Evolutionary conservation across 2,797 vertebrate genomes (phyloP), one percentile per base, ranked within the genome.

Genomic region (Tenualosa ilisha): DNA sequence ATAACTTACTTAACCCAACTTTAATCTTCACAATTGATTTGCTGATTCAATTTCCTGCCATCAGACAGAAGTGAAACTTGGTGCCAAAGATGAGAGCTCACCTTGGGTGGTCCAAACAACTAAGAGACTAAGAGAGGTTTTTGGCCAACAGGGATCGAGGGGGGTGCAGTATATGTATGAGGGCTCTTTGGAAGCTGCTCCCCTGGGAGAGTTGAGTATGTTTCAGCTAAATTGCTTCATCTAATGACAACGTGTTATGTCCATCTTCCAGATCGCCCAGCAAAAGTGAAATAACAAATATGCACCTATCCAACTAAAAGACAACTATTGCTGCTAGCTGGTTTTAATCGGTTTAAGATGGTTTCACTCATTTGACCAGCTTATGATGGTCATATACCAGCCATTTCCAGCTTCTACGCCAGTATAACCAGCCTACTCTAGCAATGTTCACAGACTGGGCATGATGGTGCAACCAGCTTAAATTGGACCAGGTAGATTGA

Each of bases 21-120:
- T 17, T 37, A 22, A 22, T 79, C 72, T 46, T 46, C 72, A 79
- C 37, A 79, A 15, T 46, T 46, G 72, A 79, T 79, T 79, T 79
- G 17, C 40, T 79, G 37, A 79, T 79, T 43, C 15, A 22, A 72
- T 72, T 46, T 79, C 7, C 4, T 22, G 13, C 37, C 72, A 79
- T 43, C 20, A 79, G 37, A 79, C 72, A 43, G 15, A 17, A 79
- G 68, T 43, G 17, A 37, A 31, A 37, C 65, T 72, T 31, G 37
- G 5, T 43, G 37, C 92, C 90, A 91, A 81, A 85, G 72, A 88
- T 88, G 87, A 83, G 84, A 83, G 72, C 65, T 89, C 87, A 75
- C 88, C 91, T 89, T 94, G 95, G 94, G 95, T 95, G 95, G 95
- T 95, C 95, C 90, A 3, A 59, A 87, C 88, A 84, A 87, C 85